phyloP scores from a whole-genome alignment of 2,797 vertebrate species.

The Vultur gryphus region DNA sequence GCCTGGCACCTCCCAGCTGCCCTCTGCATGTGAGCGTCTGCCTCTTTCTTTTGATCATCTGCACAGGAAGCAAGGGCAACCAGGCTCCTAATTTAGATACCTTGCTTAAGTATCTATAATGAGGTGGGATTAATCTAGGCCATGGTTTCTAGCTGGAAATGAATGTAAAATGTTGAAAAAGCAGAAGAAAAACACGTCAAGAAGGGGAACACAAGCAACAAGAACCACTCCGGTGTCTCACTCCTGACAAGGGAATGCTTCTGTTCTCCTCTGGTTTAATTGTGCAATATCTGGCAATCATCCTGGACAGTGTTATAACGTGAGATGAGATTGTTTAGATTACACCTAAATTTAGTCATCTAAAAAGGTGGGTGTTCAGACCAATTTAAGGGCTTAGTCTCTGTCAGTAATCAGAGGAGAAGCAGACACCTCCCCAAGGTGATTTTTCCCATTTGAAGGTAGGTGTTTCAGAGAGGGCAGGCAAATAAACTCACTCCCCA shows the following conservation, averaged over 20 bases:
- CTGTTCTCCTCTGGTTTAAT: neutral
- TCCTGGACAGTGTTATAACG: neutral
- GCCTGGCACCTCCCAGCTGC: neutral
- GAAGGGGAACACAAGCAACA: neutral
- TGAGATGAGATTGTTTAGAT: neutral
- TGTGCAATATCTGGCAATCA: neutral
- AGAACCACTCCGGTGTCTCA: neutral
- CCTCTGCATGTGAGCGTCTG: rapidly evolving
- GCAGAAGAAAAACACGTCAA: neutral
- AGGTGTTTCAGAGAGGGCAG: neutral
- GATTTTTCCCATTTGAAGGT: neutral
- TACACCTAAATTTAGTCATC: neutral
- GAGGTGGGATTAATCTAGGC: neutral
- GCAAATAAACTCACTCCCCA: neutral
- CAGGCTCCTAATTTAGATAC: neutral
- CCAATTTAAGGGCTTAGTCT: neutral
- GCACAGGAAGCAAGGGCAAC: neutral
- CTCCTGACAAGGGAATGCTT: neutral
- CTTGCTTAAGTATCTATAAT: neutral
- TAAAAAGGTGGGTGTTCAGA: neutral
- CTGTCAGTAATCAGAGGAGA: neutral
- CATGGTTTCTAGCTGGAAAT: neutral
- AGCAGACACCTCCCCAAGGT: neutral
- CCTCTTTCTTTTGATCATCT: neutral
- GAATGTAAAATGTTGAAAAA: neutral